Percentiles rank a stretch among this genome's conserved stretches.
Evolutionary conservation across 2,888 invertebrate genomes (phyloP).

Genomic region (Disparrhopalites patrizii): DNA sequence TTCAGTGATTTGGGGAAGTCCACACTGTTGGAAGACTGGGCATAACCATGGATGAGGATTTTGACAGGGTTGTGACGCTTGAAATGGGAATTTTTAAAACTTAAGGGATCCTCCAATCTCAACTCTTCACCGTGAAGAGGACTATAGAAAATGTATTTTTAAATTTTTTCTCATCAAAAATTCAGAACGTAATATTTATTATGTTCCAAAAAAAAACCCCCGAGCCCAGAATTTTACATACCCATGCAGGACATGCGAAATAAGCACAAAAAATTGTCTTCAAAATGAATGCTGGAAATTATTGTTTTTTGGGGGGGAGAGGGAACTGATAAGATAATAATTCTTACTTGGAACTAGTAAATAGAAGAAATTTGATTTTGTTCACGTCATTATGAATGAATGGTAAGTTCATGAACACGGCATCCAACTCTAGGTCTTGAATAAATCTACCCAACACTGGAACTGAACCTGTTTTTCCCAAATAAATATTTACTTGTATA

Average conservation of each 20-base stretch:
- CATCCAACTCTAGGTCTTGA: slow-evolving; percentile 41
- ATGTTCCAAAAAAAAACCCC: background rate
- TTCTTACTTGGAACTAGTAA: too few relatives aligned
- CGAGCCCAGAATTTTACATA: background rate
- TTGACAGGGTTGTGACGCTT: slow-evolving; percentile 34
- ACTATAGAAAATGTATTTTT: slow-evolving; percentile 10
- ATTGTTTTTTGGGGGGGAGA: too few relatives aligned
- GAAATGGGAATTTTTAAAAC: slow-evolving; percentile 35
- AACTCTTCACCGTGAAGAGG: slow-evolving; percentile 30
- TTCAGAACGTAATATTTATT: background rate
- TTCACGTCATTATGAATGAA: slow-evolving; percentile 43
- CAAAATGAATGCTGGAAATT: too few relatives aligned
- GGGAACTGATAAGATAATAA: too few relatives aligned
- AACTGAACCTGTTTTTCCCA: slow-evolving; percentile 24
- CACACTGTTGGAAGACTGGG: slow-evolving; percentile 36
- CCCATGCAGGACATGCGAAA: too few relatives aligned
- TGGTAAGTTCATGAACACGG: slow-evolving; percentile 35
- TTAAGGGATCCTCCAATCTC: slow-evolving; percentile 34
- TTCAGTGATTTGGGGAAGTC: slow-evolving; percentile 44
- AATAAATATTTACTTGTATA: background rate
- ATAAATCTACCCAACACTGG: slow-evolving; percentile 40
- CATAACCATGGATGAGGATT: slow-evolving; percentile 45
- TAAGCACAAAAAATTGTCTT: too few relatives aligned
- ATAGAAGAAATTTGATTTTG: slow-evolving; percentile 39
- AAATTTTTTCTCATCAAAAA: background rate